Evolutionary conservation across 2,888 invertebrate genomes (phyloP).

Genomic region (Nephrocerus scutellatus): DNA sequence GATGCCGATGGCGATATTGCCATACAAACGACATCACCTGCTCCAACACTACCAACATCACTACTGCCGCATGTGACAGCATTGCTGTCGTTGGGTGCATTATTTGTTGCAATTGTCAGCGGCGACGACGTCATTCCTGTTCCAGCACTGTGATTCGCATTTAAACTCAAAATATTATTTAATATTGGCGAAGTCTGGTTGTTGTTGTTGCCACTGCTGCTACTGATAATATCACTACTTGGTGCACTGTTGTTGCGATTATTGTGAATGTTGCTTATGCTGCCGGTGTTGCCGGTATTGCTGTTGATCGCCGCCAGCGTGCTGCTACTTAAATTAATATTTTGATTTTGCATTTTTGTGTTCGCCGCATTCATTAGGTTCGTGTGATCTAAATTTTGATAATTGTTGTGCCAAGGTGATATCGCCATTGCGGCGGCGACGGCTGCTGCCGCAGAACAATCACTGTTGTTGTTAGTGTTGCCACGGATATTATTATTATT

Average conservation of each 20-base stretch:
- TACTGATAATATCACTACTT: conserved; percentile 25
- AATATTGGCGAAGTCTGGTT: no score
- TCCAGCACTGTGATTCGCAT: no score
- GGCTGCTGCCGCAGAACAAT: conserved; percentile 1
- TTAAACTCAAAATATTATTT: no score
- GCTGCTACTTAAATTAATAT: conserved; percentile 16
- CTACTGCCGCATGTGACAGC: no score
- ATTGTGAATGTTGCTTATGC: conserved; percentile 11
- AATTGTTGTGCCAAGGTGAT: conserved; percentile 4
- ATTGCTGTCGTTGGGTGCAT: no score
- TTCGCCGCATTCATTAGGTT: conserved; percentile 20
- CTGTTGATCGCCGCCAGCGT: no score
- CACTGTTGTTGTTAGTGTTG: conserved; percentile 13
- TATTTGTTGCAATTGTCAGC: no score
- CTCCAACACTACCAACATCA: no score
- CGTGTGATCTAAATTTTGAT: background rate
- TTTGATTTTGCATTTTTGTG: conserved; percentile 28
- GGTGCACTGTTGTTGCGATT: conserved; percentile 14
- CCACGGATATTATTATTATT: conserved; percentile 14
- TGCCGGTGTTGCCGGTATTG: conserved; percentile 16
- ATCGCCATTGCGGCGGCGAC: conserved; percentile 17
- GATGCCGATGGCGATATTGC: no score
- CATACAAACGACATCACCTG: no score
- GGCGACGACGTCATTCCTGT: no score
- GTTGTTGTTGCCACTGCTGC: conserved; percentile 20